Evolutionary conservation across 2,888 invertebrate species (phyloP), one percentile per base, ranked within the genome.

Genomic region (Zaprionus lineosus): DNA sequence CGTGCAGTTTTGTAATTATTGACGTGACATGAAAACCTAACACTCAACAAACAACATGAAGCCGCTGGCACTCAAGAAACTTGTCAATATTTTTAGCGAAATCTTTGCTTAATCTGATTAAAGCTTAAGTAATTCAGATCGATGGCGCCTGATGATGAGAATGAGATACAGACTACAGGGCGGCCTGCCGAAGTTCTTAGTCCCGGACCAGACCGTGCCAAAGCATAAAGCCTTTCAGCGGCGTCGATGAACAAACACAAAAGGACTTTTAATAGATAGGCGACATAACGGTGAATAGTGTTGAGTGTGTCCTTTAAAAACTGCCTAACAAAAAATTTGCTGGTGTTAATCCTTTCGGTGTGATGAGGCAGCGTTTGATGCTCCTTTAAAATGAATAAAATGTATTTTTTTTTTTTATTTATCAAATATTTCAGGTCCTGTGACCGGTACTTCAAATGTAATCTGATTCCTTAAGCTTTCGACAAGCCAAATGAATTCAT

Each of bases 1-100:
- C 50, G 56, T 79, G 76, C 72, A 78, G 56, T 76, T 82, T 58
- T 40, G 24, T 44, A 60, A 64, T 56, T 74, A 74, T 65, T 48
- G 74, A 56, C 59, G 66, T 40, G 60, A 46, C 51, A 21, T 19
- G 29, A 53, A 41, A 61, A 44, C 26, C 26, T 40, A 28, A 37
- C 24, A 37, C 40, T 53, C 46, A 44, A 37, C 39, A 39, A 36
- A 29, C 29, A 55, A 39, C 21, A 56, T 39, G 37, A 48, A 44
- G 18, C 16, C 26, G n/a, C n/a, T n/a, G 3, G 26, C 18, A 40
- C 12, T 37, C 14, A 69, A 50, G 3, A 28, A 37, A 37, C 1
- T 3, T 29, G 19, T 48, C n/a, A 43, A 52, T 19, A 34, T 24
- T 5, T 31, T 31, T 19, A 52, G 28, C 19, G 12, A 52, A 41